These are phyloP conservation scores for Drosophila mayaguana DNA, from an alignment of 2,888 invertebrate genomes.

Conservation along the genomic window DNA sequence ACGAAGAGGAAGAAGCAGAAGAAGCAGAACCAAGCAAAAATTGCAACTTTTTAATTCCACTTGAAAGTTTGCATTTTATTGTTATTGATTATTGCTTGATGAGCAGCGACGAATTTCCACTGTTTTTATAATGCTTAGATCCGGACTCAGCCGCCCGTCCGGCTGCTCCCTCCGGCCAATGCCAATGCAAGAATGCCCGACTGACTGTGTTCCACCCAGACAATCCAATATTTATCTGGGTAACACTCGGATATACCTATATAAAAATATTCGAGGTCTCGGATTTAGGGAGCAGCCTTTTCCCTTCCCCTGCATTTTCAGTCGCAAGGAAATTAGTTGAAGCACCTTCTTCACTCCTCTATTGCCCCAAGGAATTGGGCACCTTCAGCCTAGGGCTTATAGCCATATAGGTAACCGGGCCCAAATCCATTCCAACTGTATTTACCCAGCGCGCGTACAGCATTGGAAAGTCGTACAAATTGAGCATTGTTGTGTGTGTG, in stretches of 20 bases:
- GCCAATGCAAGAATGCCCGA: no score
- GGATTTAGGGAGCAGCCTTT: neutral
- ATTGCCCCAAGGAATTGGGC: neutral
- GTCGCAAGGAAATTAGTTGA: neutral
- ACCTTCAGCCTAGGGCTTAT: neutral
- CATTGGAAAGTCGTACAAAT: constrained; percentile 16
- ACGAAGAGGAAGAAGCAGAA: neutral
- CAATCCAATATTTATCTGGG: no score
- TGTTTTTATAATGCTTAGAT: neutral
- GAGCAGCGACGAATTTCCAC: neutral
- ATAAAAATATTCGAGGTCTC: neutral
- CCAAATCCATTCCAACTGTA: neutral
- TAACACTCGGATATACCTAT: neutral
- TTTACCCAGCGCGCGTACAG: constrained; percentile 6
- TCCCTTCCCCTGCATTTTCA: neutral
- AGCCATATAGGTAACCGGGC: neutral
- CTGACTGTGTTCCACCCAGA: no score
- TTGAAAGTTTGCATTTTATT: constrained; percentile 9
- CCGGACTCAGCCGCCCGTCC: no score
- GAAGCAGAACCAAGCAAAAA: neutral
- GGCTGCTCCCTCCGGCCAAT: no score
- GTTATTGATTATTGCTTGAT: constrained; percentile 11
- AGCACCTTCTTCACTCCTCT: neutral
- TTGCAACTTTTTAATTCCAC: constrained; percentile 13
- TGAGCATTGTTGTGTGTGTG: neutral